Evolutionary conservation across 2,888 invertebrate genomes (phyloP).

Genomic region (Drosophila percnosoma): DNA sequence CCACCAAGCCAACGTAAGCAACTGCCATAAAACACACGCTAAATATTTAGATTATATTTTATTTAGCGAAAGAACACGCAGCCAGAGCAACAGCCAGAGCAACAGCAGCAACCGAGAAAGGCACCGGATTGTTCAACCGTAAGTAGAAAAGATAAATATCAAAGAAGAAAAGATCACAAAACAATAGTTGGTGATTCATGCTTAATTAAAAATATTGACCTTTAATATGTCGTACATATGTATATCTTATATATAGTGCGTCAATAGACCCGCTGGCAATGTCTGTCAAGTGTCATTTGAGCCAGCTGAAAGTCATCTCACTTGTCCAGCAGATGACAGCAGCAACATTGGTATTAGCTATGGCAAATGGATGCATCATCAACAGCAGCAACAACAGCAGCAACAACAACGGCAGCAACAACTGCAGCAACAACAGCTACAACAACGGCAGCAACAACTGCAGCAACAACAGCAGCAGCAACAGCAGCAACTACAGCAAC

Average conservation of each 20-base stretch:
- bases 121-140: neutral
- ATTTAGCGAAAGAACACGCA: neutral
- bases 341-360: conserved; percentile 21
- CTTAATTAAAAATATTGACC: neutral
- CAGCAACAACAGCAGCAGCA: conserved; percentile 18
- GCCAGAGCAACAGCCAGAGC: neutral
- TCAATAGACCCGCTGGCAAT: neutral
- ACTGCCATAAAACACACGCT: neutral
- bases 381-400: conserved; percentile 4
- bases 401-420: conserved; percentile 29
- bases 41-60: neutral
- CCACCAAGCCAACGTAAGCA: conserved; percentile 4
- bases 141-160: neutral
- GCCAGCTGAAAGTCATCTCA: neutral
- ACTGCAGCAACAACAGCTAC: conserved; percentile 9
- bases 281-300: neutral
- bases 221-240: neutral
- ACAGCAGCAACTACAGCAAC: conserved; percentile 15
- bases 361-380: conserved; percentile 19
- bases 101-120: neutral
- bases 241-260: neutral
- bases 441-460: conserved; percentile 8
- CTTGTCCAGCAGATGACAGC: neutral
- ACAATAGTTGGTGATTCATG: neutral
- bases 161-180: neutral